These are phyloP conservation scores for Synanthedon formicaeformis DNA, from an alignment of 2,888 invertebrate genomes.

Conservation along the genomic window DNA sequence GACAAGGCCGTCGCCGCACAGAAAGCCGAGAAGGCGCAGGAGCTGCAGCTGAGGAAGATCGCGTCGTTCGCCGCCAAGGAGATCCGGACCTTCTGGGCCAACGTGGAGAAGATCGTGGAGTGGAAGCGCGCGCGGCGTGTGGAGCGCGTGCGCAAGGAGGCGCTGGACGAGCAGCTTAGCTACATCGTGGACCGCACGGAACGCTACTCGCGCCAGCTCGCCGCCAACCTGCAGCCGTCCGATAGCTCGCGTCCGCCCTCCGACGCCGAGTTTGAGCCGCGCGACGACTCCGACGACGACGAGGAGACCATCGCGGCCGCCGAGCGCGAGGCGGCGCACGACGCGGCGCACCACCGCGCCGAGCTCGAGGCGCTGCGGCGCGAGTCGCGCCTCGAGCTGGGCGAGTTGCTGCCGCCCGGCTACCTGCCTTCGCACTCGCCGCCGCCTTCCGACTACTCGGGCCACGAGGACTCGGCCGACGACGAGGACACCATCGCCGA, in stretches of 20 bases:
- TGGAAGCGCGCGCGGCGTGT: conserved; percentile 92
- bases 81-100: conserved; percentile 94
- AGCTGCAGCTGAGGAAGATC: conserved; percentile 84
- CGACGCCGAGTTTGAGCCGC: conserved; percentile 86
- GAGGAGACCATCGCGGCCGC: conserved; percentile 94
- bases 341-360: conserved; percentile 45
- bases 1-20: conserved; percentile 91
- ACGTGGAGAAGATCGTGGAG: conserved; percentile 97
- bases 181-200: conserved; percentile 99
- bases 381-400: conserved; percentile 90
- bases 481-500: conserved; percentile 54
- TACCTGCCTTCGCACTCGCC: conserved; percentile 80
- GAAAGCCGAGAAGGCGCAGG: conserved; percentile 92
- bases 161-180: conserved; percentile 94
- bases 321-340: conserved; percentile 74
- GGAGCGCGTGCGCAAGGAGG: conserved; percentile 94
- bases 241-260: conserved; percentile 22
- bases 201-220: conserved; percentile 92
- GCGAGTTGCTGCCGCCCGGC: conserved; percentile 87
- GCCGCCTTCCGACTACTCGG: conserved; percentile 81
- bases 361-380: conserved; percentile 89
- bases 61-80: conserved; percentile 94
- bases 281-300: conserved; percentile 81
- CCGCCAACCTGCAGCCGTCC: conserved; percentile 76
- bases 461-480: conserved; percentile 77